phyloP scores from a whole-genome alignment of 2,888 invertebrate species.

The Aleiodes alternator region DNA sequence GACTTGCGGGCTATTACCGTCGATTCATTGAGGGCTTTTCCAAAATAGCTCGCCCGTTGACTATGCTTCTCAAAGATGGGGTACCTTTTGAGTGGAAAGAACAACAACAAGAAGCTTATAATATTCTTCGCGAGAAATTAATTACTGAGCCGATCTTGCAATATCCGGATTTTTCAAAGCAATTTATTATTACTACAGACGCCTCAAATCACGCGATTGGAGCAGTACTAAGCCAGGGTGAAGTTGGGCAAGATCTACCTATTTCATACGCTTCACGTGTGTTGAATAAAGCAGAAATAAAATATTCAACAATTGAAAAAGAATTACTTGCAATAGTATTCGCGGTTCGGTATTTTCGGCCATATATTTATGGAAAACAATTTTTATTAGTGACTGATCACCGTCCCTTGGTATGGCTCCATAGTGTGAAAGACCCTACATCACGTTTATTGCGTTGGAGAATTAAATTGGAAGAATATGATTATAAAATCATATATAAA shows the following conservation, averaged over 20 bases:
- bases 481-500: slow-evolving; percentile 37
- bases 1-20: slow-evolving; percentile 46
- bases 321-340: slow-evolving; percentile 55
- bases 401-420: slow-evolving; percentile 25
- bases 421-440: slow-evolving; percentile 35
- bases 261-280: slow-evolving; percentile 65
- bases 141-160: slow-evolving; percentile 6
- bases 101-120: background rate
- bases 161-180: background rate
- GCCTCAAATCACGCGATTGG: slow-evolving; percentile 51
- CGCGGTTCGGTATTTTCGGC: background rate
- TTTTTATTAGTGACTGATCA: no score
- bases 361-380: no score
- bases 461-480: slow-evolving; percentile 31
- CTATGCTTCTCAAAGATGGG: slow-evolving; percentile 26
- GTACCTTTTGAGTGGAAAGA: slow-evolving; percentile 23
- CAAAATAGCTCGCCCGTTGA: slow-evolving; percentile 47
- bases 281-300: slow-evolving; percentile 57
- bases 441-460: slow-evolving; percentile 42
- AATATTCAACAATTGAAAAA: slow-evolving; percentile 42
- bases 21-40: slow-evolving; percentile 46
- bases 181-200: slow-evolving; percentile 47
- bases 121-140: background rate
- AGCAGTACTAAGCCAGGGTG: slow-evolving; percentile 56
- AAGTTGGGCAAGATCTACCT: slow-evolving; percentile 59